These are phyloP conservation scores for Micronisus gabar DNA, from an alignment of 2,113 vertebrate genomes.

Conservation along the genomic window DNA sequence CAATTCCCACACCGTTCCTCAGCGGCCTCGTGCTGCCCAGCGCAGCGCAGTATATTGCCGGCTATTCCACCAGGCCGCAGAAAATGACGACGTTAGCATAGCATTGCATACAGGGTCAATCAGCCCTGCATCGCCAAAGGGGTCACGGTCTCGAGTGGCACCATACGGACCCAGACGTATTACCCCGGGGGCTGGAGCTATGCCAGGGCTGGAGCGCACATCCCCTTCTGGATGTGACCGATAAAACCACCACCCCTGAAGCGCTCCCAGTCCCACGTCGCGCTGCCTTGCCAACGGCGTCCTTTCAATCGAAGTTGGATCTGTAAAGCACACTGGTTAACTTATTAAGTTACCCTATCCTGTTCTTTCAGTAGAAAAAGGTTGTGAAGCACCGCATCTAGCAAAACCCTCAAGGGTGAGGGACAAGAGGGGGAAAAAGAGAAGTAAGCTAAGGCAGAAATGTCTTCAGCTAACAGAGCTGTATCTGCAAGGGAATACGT, in stretches of 20 bases:
- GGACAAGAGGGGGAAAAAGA: fast-evolving
- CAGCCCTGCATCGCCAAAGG: background rate
- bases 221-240: background rate
- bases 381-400: background rate
- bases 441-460: background rate
- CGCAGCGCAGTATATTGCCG: fast-evolving
- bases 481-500: background rate
- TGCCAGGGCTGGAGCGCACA: background rate
- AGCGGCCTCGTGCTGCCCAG: background rate
- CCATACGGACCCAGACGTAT: background rate
- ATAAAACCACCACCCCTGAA: background rate
- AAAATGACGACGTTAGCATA: fast-evolving
- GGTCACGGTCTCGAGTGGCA: background rate
- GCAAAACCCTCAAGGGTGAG: background rate
- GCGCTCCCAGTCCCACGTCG: background rate
- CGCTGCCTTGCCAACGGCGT: background rate
- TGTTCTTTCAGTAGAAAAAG: background rate
- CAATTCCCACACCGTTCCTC: background rate
- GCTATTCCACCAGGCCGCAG: background rate
- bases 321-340: background rate
- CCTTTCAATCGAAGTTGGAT: background rate
- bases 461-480: background rate
- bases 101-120: background rate
- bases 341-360: background rate
- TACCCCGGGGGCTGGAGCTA: background rate